Percentiles rank a stretch among this genome's conserved stretches.
These are phyloP conservation scores for Stenodema calcarata DNA, from an alignment of 2,888 invertebrate genomes.

Conservation along the genomic window DNA sequence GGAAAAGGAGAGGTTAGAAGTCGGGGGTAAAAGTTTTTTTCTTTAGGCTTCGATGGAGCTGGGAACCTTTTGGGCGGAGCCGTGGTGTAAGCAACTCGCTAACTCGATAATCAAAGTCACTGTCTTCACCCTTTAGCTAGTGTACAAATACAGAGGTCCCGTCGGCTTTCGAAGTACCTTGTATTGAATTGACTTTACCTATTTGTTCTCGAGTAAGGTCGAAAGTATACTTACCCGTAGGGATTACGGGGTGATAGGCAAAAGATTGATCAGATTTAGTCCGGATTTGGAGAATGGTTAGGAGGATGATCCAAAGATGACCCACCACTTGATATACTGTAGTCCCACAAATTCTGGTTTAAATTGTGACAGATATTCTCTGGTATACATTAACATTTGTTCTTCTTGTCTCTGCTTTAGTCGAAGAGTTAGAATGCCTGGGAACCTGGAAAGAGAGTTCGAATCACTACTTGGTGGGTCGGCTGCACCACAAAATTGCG, in stretches of 20 bases:
- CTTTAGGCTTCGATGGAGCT: not conserved
- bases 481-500: slow-evolving; percentile 69
- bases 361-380: too few relatives aligned
- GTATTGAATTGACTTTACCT: not conserved
- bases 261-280: too few relatives aligned
- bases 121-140: not conserved
- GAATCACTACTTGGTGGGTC: slow-evolving; percentile 78
- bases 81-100: not conserved
- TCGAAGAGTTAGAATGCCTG: slow-evolving; percentile 80
- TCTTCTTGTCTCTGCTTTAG: slow-evolving; percentile 62
- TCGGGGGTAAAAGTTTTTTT: not conserved
- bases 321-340: too few relatives aligned
- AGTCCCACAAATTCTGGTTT: too few relatives aligned
- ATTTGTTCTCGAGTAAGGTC: not conserved
- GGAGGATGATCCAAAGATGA: too few relatives aligned
- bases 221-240: too few relatives aligned
- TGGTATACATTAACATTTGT: not conserved
- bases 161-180: not conserved
- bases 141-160: slow-evolving; percentile 14
- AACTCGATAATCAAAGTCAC: slow-evolving; percentile 34
- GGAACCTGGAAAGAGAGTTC: slow-evolving; percentile 86
- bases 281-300: too few relatives aligned
- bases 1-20: not conserved
- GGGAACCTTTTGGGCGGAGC: not conserved
- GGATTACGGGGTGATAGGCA: too few relatives aligned